Percentiles rank a stretch among this genome's conserved stretches.
Conservation (phyloP, 1,140 invertebrate species). For the Ridgeia piscesae region DNA sequence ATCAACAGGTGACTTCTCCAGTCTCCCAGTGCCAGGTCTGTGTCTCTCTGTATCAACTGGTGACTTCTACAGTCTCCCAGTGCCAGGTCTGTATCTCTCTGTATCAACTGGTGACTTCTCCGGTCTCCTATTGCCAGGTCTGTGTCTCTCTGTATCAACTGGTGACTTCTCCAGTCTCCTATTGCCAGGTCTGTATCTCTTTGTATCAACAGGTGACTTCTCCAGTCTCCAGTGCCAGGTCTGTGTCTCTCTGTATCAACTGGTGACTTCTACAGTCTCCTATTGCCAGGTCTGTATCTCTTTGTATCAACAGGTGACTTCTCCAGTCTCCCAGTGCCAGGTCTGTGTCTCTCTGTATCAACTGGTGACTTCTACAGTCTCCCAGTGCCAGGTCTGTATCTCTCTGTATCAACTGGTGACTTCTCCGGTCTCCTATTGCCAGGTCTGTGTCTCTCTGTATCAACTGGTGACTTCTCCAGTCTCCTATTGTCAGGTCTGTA, state of each 20-base stretch:
- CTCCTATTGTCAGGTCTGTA: too few relatives aligned
- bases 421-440: slow-evolving; percentile 90
- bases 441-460: slow-evolving; percentile 61
- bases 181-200: too few relatives aligned
- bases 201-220: too few relatives aligned
- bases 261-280: not conserved
- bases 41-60: too few relatives aligned
- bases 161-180: too few relatives aligned
- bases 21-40: too few relatives aligned
- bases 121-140: slow-evolving; percentile 86
- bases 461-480: not conserved
- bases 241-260: not conserved
- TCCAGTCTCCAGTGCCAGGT: too few relatives aligned
- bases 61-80: not conserved
- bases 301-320: slow-evolving; percentile 3
- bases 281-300: not conserved
- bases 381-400: too few relatives aligned
- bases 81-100: not conserved
- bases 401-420: slow-evolving; percentile 61
- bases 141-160: not conserved
- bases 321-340: too few relatives aligned
- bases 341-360: too few relatives aligned
- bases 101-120: slow-evolving; percentile 70
- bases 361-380: not conserved
- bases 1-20: too few relatives aligned